Evolutionary conservation across 2,888 invertebrate genomes (phyloP), one percentile per base, ranked within the genome.

Genomic region (Argyra leucocephala): DNA sequence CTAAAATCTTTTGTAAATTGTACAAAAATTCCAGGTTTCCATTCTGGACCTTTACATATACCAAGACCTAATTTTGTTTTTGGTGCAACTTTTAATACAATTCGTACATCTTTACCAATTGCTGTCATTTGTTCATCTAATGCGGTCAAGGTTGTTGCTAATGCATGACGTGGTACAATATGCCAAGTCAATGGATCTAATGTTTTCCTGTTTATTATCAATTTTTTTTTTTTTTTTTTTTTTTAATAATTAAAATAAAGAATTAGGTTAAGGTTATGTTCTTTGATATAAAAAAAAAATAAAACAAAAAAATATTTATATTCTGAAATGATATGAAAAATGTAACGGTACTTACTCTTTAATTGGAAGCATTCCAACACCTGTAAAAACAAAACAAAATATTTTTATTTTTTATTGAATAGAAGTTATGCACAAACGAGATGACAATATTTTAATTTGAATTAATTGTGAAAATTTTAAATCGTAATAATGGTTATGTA

Each of bases 291-390:
- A 10, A 31, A 31, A 36, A 36, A 62, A 26, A n/a, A n/a, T 31
- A 7, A 4, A 61, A 0, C 0, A 2, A 5, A 18, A 3, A 4
- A 26, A 63, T 12, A 0, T 15, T 1, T 2, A n/a, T 12, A 3
- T n/a, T 18, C 18, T n/a, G n/a, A n/a, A n/a, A n/a, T n/a, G n/a
- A n/a, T n/a, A n/a, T n/a, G 15, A 22, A 48, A 48, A 48, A 48
- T 48, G 15, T 48, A 12, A 31, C 31, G 18, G 15, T 76, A 89
- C 93, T 91, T 83, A 93, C 93, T 93, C 93, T 86, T 92, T 93
- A 48, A 93, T 87, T 67, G 95, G 95, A 75, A 96, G 84, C 91
- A 95, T 93, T 71, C 94, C 95, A 71, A 94, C 91, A 83, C 91
- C 92, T 92, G 85, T 70, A 88, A 87, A 75, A 64, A 57, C 18